phyloP scores from a whole-genome alignment of 2,113 vertebrate genomes.

The Aplodontia rufa region DNA sequence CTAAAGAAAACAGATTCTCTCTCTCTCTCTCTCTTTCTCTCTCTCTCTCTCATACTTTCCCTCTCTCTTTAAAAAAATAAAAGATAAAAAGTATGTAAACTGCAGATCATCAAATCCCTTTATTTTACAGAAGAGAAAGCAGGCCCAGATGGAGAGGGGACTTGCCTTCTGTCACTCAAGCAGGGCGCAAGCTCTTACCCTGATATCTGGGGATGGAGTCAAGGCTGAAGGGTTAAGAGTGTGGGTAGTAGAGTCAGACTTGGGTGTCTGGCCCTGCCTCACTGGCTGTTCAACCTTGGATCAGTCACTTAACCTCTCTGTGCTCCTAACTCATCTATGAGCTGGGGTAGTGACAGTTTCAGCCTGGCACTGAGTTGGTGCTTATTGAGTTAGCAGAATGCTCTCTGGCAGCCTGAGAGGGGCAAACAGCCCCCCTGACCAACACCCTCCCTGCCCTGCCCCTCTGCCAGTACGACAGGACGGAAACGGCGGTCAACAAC shows the following conservation, averaged over 20 bases:
- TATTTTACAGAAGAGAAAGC: background rate
- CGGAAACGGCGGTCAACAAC: slow-evolving; percentile 97
- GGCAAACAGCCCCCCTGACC: background rate
- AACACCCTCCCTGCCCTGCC: background rate
- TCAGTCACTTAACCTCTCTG: background rate
- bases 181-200: background rate
- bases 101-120: background rate
- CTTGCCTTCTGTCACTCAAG: background rate
- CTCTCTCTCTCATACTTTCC: too few relatives aligned
- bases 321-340: background rate
- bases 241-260: background rate
- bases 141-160: background rate
- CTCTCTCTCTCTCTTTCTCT: too few relatives aligned
- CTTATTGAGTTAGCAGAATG: background rate
- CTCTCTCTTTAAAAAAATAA: too few relatives aligned
- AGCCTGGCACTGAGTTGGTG: background rate
- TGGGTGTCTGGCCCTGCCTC: background rate
- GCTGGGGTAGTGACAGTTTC: background rate
- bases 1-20: too few relatives aligned
- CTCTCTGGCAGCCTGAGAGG: rapidly evolving
- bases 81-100: background rate
- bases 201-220: background rate
- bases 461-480: slow-evolving; percentile 90
- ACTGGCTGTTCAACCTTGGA: background rate
- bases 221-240: background rate